Base-by-base conservation (phyloP, 2,113 vertebrate species). In the Solea solea region DNA sequence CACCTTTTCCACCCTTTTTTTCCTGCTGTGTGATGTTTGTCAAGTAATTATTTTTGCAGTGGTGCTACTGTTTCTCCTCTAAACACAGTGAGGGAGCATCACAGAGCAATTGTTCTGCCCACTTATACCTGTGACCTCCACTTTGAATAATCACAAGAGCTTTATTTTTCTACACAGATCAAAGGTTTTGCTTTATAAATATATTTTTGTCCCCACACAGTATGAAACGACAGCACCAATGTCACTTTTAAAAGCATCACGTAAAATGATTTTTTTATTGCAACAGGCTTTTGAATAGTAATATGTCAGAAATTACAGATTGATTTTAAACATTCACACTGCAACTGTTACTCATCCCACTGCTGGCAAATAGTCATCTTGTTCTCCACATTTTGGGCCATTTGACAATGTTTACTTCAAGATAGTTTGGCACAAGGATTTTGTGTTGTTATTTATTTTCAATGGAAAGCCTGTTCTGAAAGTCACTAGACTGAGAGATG, bases 91-190 rank as follows among this genome's bases (percentile, higher is more conserved):
- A 40, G 45, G 21, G 72, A 78, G 69, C 65, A 73, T 50, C 60
- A 50, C 70, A 63, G 76, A 72, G 74, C 53, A 76, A 21, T 21
- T 62, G 49, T 76, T 28, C 52, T 51, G 27, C 77, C 70, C 65
- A 82, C 78, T 48, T 69, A 51, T 11, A 56, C 65, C 78, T 27
- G 27, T 72, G 78, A 85, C 87, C 81, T 80, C 54, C 48, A 67
- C 59, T 83, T 77, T 60, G 60, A 76, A 69, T 81, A 73, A 74
- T 82, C 56, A 82, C 2, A 69, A 50, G 57, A 61, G 61, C 52
- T 76, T 70, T 62, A 69, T 68, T 86, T 57, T 40, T 34, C 34
- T 34, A 4, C 9, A 58, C 34, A 34, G 34, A 4, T 34, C 34
- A 34, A 34, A 34, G 34, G 34, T 34, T 34, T 34, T 34, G 34